Evolutionary conservation across 1,140 invertebrate genomes (phyloP), one percentile per base, ranked within the genome.

Genomic region (Neodiprion virginianus): DNA sequence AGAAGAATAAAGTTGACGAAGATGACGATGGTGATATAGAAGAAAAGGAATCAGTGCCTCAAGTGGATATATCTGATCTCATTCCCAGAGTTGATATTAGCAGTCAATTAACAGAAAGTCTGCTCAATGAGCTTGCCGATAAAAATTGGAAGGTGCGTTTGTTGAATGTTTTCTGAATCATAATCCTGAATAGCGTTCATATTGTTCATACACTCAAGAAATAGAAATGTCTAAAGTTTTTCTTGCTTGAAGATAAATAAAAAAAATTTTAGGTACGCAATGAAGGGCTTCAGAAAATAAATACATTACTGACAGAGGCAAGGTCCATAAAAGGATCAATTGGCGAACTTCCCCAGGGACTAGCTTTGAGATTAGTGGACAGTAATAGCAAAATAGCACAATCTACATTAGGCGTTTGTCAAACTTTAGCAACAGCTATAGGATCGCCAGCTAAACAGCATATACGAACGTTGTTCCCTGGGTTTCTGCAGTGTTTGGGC

Each of bases 371-470:
- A 28, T 88, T 98, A 5, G 88, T 93, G 0, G 97, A 99, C 84
- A 96, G 95, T 48, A 99, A 99, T 88, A 96, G 95, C 48, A 97
- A 96, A 86, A 92, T 99, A 77, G 95, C 96, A 1, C 94, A 95
- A 79, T 93, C 93, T 23, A 92, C 96, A 0, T 87, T 98, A 21
- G 92, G 92, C 61, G 93, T 98, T 72, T 96, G 96, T 80, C 93
- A 96, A 80, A 90, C 89, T 50, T 88, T 99, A 17, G 95, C 93
- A 0, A 92, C 89, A 7, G 93, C 95, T 0, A 93, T 98, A 90
- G 97, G 97, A 0, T 87, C 94, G 1, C 92, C 94, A 61, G 93
- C 94, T 79, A 96, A 95, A 82, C 92, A 92, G 75, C 94, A 98
- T 83, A 91, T 97, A 48, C 89, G 94, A 74, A 91, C 91, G 0